Conservation (phyloP, 1,140 invertebrate genomes). For the Eupeodes corollae region DNA sequence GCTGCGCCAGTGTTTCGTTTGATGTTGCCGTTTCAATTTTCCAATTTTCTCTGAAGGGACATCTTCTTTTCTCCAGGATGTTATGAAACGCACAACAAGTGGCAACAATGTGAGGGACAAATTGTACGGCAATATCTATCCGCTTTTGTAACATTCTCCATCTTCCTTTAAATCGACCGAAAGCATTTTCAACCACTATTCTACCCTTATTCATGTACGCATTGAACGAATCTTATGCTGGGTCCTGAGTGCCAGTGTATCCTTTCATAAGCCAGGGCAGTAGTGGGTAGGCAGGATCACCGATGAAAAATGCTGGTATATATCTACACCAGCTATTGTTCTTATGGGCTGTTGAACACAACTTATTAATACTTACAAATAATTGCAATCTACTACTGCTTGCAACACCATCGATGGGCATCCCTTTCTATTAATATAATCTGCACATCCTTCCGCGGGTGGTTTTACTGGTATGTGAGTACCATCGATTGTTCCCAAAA, state of each 20-base stretch:
- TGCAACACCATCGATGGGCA: no score
- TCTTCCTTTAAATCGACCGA: constrained; percentile 23
- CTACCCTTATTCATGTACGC: constrained; percentile 20
- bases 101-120: constrained; percentile 11
- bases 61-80: constrained; percentile 4
- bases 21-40: not conserved
- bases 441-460: no score
- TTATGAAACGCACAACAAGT: constrained; percentile 14
- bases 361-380: no score
- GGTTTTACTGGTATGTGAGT: no score
- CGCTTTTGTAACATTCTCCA: constrained; percentile 13
- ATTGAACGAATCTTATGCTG: constrained; percentile 25
- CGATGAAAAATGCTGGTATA: constrained; percentile 7
- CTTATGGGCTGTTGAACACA: not conserved
- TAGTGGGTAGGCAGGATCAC: constrained; percentile 15
- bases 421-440: no score
- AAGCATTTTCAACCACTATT: constrained; percentile 28
- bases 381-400: no score
- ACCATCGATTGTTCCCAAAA: no score
- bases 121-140: constrained; percentile 11
- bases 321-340: constrained; percentile 1
- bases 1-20: not conserved
- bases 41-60: constrained; percentile 2
- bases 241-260: constrained; percentile 13
- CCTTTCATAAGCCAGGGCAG: constrained; percentile 29